phyloP scores from a whole-genome alignment of 2,888 invertebrate genomes.

The Drosophila anomalipes region DNA sequence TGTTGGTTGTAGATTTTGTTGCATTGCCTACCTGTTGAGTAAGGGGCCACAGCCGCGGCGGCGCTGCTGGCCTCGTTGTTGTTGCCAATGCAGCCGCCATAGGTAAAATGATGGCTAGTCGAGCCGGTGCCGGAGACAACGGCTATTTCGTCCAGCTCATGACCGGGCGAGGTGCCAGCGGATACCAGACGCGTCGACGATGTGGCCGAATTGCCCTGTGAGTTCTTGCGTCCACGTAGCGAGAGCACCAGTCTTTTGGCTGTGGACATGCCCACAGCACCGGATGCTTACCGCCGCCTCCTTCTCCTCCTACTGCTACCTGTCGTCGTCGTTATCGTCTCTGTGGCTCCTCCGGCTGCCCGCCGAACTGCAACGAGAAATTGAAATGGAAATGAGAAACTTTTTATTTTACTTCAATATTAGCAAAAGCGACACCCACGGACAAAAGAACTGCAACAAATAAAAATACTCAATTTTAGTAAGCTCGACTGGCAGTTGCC shows the following conservation, averaged over 20 bases:
- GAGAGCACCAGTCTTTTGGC: slow-evolving; percentile 88
- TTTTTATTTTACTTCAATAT: slow-evolving; percentile 51
- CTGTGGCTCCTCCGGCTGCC: slow-evolving; percentile 18
- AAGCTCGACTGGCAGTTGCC: slow-evolving; percentile 1
- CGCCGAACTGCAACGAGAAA: slow-evolving; percentile 74
- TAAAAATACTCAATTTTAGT: slow-evolving; percentile 5
- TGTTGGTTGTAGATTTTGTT: background rate
- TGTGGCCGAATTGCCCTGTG: slow-evolving; percentile 86
- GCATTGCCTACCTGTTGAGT: slow-evolving; percentile 82
- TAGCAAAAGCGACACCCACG: slow-evolving; percentile 34
- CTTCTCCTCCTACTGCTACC: background rate
- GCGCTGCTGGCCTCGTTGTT: slow-evolving; percentile 79
- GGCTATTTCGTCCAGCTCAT: slow-evolving; percentile 89
- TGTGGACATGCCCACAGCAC: slow-evolving; percentile 87
- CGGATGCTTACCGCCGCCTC: slow-evolving; percentile 46
- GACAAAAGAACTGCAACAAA: slow-evolving; percentile 23
- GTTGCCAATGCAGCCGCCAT: slow-evolving; percentile 81
- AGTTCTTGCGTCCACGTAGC: slow-evolving; percentile 88
- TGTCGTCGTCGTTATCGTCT: slow-evolving; percentile 19
- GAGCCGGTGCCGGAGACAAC: slow-evolving; percentile 88
- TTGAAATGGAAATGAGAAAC: slow-evolving; percentile 72
- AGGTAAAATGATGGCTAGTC: slow-evolving; percentile 84
- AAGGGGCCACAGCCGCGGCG: slow-evolving; percentile 71
- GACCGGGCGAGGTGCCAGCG: slow-evolving; percentile 85
- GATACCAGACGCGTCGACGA: slow-evolving; percentile 86